Conservation (phyloP, 2,888 invertebrate species). For the Cephus sareptanus region DNA sequence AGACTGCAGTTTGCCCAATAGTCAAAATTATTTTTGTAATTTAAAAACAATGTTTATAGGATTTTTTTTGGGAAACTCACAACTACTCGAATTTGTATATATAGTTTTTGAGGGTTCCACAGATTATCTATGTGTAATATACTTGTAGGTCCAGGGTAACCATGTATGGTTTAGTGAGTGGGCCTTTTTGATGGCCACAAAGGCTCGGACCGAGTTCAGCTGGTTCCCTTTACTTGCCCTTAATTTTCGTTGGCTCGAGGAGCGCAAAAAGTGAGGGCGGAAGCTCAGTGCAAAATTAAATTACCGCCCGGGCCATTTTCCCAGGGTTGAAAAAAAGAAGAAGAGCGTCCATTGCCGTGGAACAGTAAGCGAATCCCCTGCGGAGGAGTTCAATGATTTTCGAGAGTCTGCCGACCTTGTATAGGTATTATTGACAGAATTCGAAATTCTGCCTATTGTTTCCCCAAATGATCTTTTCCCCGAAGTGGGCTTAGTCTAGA, state of each 20-base stretch:
- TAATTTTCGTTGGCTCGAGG: not conserved
- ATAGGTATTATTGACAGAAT: conserved; percentile 16
- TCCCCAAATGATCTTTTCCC: conserved; percentile 32
- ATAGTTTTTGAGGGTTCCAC: too few species aligned
- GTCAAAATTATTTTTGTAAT: not conserved
- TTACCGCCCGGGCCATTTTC: conserved; percentile 20
- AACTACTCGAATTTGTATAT: too few species aligned
- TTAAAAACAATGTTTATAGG: too few species aligned
- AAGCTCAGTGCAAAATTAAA: conserved; percentile 25
- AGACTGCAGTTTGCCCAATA: not conserved
- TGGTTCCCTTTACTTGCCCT: conserved; percentile 1
- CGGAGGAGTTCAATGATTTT: conserved; percentile 2
- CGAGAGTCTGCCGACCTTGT: not conserved
- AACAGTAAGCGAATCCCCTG: conserved; percentile 22
- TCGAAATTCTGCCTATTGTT: conserved; percentile 24
- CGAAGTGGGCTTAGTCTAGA: conserved; percentile 9
- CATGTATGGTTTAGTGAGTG: not conserved
- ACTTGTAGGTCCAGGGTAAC: not conserved
- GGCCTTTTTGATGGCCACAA: not conserved
- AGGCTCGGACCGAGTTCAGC: not conserved
- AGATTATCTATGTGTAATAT: too few species aligned
- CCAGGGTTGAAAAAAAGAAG: conserved; percentile 11
- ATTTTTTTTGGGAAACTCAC: too few species aligned
- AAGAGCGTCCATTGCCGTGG: conserved; percentile 14
- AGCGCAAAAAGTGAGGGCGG: conserved; percentile 24